Evolutionary conservation across 2,113 vertebrate genomes (phyloP), one percentile per base, ranked within the genome.

Genomic region (Sclerurus mexicanus): DNA sequence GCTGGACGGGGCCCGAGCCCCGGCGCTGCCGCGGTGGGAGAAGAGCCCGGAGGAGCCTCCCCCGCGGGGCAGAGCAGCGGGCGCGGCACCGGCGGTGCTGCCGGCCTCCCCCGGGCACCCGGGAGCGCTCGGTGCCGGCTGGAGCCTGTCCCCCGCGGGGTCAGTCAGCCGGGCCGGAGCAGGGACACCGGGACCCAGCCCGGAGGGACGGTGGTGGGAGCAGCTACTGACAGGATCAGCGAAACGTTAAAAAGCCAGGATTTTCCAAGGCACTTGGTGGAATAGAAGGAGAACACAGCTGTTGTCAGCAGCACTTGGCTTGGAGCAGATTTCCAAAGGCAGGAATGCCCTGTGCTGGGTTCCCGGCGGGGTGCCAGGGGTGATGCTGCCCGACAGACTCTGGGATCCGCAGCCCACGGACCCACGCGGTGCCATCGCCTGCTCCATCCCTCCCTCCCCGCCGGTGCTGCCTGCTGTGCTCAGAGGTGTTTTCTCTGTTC

Each of bases 361-460:
- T 74, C 58, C 53, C 9, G 1, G 60, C 33, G 4, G 46, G 25
- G 50, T 12, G 21, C 46, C n/a, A 6, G 75, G 76, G 81, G 27
- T 35, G 89, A 77, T 23, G 64, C 49, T 47, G 19, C 39, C 85
- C 6, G 28, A 39, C 76, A 55, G 30, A 11, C 35, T 19, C 37
- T 0, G n/a, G 53, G 33, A 44, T n/a, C 66, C 3, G 0, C n/a
- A 33, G 86, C 62, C 55, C 50, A 0, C 0, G 6, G 81, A 15
- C n/a, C 69, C 42, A 2, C 6, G 2, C 6, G 2, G 40, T 16
- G 52, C 68, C 6, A 14, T 33, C 12, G 6, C 55, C 75, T 23
- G 49, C 67, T 18, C 53, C 35, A 67, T 19, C 53, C 35, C 7
- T 25, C 39, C 72, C 35, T 39, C 63, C 20, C 14, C 9, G 7